Conservation (phyloP, 2,888 invertebrate species). For the Athrips mouffetella region DNA sequence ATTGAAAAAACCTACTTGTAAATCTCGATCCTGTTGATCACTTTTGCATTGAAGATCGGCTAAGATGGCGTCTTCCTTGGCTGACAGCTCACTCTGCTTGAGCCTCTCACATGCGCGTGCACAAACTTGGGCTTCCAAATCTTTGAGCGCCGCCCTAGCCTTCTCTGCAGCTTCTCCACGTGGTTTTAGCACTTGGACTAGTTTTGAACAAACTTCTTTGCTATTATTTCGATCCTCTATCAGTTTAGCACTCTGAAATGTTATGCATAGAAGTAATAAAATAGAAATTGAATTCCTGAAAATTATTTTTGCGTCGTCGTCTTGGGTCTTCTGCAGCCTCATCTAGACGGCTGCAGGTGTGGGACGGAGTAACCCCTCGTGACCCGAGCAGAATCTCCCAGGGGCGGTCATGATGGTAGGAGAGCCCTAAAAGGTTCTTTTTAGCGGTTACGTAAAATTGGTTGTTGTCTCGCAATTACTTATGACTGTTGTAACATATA, state of each 20-base stretch:
- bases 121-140: constrained; percentile 46
- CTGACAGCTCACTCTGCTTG: constrained; percentile 41
- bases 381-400: no score
- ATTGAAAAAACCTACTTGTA: constrained; percentile 36
- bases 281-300: constrained; percentile 3
- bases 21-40: constrained; percentile 54
- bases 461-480: no score
- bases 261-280: neutral
- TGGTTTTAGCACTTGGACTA: constrained; percentile 37
- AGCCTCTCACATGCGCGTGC: constrained; percentile 40
- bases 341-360: no score
- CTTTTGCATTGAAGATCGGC: constrained; percentile 47
- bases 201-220: constrained; percentile 34
- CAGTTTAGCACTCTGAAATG: constrained; percentile 44
- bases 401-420: no score
- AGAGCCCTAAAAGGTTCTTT: no score
- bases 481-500: no score
- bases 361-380: no score
- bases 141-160: constrained; percentile 32
- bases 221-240: constrained; percentile 47
- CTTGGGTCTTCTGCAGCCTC: no score
- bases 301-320: no score
- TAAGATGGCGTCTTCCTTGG: constrained; percentile 38
- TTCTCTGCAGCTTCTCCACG: constrained; percentile 34
- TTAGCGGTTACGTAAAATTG: no score